Evolutionary conservation across 2,888 invertebrate genomes (phyloP), one percentile per base, ranked within the genome.

Genomic region (Nomada ruficornis): DNA sequence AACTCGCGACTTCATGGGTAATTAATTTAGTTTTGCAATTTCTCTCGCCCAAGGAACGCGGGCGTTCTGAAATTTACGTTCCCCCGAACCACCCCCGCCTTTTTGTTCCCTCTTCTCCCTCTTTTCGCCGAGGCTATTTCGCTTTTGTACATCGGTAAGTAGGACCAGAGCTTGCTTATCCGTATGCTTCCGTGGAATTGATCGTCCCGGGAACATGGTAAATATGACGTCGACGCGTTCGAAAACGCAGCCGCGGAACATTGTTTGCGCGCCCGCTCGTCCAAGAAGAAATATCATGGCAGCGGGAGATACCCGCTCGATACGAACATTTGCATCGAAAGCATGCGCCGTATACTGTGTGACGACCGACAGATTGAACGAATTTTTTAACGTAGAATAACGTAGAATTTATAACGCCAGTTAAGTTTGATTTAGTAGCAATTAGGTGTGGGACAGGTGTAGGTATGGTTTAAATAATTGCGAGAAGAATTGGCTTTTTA

Each of bases 11-110:
- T 89, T 90, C 87, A 87, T 89, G 88, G 88, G 86, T 92, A 92
- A 92, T 92, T 92, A 92, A 92, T 92, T 92, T 90, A 91, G 88
- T 92, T 92, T 91, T 87, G 86, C 89, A 90, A 91, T 92, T 91
- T 90, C 89, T 88, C 82, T 83, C 85, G 79, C 76, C 88, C 83
- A 89, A 89, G 88, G 84, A 88, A 90, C 84, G 83, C 84, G 82
- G 81, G 77, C 87, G 82, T 76, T 85, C 82, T 79, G 80, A 78
- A 80, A 89, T 89, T 90, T 89, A 89, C 84, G 81, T 82, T 74
- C 81, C 64, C 79, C 65, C 75, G 63, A 4, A 44, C 70, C 18
- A 20, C 29, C 65, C 60, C 73, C 36, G 62, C 67, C 73, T 86
- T 76, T 73, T 76, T 52, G 55, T 18, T 69, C 59, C 26, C 29